These are phyloP conservation scores for Dryobates pubescens DNA, from an alignment of 2,797 vertebrate species.

Conservation along the genomic window DNA sequence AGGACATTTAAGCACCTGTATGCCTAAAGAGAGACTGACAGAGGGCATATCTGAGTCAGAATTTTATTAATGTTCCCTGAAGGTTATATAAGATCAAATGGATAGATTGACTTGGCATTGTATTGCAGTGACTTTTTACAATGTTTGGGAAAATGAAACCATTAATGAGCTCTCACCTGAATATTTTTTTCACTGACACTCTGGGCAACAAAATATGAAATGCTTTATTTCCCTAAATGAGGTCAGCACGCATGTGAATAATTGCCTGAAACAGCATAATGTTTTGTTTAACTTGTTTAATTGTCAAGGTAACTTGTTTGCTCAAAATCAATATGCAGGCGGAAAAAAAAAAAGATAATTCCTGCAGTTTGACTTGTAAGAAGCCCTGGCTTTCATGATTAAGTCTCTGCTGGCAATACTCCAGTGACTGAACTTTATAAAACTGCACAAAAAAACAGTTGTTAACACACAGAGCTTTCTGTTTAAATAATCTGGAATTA, in stretches of 20 bases:
- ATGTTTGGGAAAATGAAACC: slow-evolving; percentile 62
- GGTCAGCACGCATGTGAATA: slow-evolving; percentile 13
- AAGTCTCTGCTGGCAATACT: background rate
- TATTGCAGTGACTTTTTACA: slow-evolving; percentile 52
- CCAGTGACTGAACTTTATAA: background rate
- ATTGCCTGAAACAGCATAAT: slow-evolving; percentile 28
- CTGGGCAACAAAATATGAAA: slow-evolving; percentile 47
- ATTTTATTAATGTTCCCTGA: slow-evolving; percentile 63
- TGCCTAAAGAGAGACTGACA: slow-evolving; percentile 50
- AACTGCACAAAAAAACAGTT: background rate
- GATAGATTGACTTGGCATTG: slow-evolving; percentile 47
- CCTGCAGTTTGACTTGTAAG: background rate
- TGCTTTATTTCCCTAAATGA: slow-evolving; percentile 55
- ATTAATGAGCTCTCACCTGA: slow-evolving; percentile 52
- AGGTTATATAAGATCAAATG: slow-evolving; percentile 57
- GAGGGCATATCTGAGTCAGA: slow-evolving; percentile 56
- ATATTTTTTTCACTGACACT: slow-evolving; percentile 56
- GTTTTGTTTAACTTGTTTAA: slow-evolving; percentile 61
- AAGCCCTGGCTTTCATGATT: background rate
- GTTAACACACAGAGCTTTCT: background rate
- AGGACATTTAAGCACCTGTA: slow-evolving; percentile 55
- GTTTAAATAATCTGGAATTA: background rate
- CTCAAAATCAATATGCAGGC: slow-evolving; percentile 21
- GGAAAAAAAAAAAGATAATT: background rate
- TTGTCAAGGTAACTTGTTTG: slow-evolving; percentile 24